Conservation (phyloP, 2,113 vertebrate genomes). For the Mormyrus lacerda region DNA sequence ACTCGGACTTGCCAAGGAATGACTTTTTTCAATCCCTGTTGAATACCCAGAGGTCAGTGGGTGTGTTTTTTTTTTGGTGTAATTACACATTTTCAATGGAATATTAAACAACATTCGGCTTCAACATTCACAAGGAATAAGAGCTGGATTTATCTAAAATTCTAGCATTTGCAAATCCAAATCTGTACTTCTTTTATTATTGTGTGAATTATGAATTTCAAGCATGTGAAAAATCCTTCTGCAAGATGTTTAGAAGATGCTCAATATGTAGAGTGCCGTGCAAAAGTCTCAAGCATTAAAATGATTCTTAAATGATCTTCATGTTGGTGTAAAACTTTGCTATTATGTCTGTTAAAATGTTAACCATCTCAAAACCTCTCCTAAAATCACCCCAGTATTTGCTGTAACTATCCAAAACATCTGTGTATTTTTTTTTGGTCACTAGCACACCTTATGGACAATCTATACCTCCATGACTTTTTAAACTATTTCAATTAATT, state of each 20-base stretch:
- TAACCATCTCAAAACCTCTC: too few relatives aligned
- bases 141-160: background rate
- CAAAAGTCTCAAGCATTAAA: too few relatives aligned
- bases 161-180: background rate
- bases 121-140: background rate
- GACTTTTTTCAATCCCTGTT: background rate
- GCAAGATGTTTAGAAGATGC: background rate
- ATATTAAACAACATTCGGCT: background rate
- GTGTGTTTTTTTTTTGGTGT: background rate
- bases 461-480: background rate
- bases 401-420: too few relatives aligned
- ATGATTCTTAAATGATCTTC: too few relatives aligned
- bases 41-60: background rate
- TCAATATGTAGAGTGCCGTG: background rate
- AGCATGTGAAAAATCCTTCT: background rate
- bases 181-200: background rate
- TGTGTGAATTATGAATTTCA: background rate
- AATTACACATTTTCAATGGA: background rate
- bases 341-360: too few relatives aligned
- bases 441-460: too few relatives aligned
- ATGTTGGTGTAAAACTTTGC: too few relatives aligned
- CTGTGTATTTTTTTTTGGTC: too few relatives aligned
- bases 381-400: too few relatives aligned
- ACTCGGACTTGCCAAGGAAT: too few relatives aligned
- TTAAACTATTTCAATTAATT: background rate